Evolutionary conservation across 2,113 vertebrate genomes (phyloP).

Genomic region (Nicator chloris): DNA sequence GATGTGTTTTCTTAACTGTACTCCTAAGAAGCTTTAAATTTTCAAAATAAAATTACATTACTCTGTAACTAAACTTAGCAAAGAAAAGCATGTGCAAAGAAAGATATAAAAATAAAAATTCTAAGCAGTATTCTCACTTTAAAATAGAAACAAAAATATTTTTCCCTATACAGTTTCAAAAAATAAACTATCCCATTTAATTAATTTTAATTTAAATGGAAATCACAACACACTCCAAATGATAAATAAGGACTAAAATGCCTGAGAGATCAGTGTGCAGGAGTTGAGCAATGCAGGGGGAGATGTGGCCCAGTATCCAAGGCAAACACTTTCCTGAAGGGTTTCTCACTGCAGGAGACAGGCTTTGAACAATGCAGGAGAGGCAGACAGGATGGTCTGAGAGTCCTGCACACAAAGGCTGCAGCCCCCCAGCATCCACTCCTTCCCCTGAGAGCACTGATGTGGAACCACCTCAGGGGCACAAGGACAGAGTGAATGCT

Average conservation of each 20-base stretch:
- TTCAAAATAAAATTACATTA: background rate
- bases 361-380: background rate
- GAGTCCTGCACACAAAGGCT: background rate
- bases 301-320: background rate
- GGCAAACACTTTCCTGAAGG: background rate
- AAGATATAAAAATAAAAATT: background rate
- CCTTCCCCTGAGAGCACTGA: background rate
- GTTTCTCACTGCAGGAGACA: background rate
- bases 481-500: background rate
- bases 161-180: background rate
- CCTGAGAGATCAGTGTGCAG: background rate
- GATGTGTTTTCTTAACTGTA: background rate
- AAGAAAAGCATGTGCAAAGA: background rate
- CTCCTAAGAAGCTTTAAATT: background rate
- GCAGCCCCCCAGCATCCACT: background rate
- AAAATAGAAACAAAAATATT: background rate
- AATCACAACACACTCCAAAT: background rate
- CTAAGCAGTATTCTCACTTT: background rate
- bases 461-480: background rate
- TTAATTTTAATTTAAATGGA: background rate
- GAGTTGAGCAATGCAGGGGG: background rate
- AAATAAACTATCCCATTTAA: background rate
- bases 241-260: background rate
- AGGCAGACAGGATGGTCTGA: background rate
- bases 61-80: background rate